Conservation (phyloP, 2,113 vertebrate genomes). For the Marmota flaviventris region DNA sequence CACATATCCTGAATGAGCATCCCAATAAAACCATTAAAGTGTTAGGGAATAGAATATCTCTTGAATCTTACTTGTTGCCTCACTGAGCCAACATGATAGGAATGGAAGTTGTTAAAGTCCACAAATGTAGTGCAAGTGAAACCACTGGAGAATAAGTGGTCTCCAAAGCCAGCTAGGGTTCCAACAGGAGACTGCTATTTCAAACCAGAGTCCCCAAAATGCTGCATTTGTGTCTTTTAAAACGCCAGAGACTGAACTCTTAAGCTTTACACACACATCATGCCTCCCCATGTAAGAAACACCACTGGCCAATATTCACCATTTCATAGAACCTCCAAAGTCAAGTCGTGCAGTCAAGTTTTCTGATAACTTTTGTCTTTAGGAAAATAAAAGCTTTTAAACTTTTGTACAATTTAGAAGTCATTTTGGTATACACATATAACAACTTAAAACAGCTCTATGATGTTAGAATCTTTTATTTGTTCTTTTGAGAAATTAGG, state of each 20-base stretch:
- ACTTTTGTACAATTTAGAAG: neutral
- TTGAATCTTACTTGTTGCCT: constrained; percentile 39
- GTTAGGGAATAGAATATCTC: constrained; percentile 49
- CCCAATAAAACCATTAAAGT: constrained; percentile 21
- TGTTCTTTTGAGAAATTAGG: neutral
- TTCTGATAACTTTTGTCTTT: neutral
- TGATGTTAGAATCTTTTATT: constrained; percentile 44
- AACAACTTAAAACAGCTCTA: neutral
- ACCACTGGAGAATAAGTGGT: neutral
- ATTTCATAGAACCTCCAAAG: neutral
- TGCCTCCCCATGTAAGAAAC: neutral
- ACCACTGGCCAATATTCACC: neutral
- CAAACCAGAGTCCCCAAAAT: neutral
- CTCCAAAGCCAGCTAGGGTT: neutral
- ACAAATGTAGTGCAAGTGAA: constrained; percentile 23
- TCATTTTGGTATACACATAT: neutral
- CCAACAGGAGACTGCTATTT: neutral
- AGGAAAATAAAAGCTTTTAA: neutral
- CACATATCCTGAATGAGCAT: neutral
- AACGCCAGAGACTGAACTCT: neutral
- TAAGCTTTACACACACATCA: accelerated
- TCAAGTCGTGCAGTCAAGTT: neutral
- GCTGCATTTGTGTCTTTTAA: neutral
- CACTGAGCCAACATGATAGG: neutral
- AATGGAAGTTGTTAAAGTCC: neutral